Conservation (phyloP, 2,888 invertebrate genomes). For the Eupithecia subumbrata region DNA sequence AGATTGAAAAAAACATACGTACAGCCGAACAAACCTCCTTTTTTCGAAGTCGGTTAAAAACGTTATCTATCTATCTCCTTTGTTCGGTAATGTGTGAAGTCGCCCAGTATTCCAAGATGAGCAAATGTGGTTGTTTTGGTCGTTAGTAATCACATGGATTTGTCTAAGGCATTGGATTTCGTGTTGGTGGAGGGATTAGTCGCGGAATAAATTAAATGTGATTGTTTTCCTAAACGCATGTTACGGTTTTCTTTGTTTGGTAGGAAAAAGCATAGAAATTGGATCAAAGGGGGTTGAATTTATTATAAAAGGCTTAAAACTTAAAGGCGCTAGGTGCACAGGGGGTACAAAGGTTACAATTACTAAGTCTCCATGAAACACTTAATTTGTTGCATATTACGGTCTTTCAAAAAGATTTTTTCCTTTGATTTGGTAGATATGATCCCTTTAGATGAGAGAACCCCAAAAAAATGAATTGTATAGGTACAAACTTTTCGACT, state of each 20-base stretch:
- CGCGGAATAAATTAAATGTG: not conserved
- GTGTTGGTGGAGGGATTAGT: not conserved
- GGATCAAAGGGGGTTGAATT: no score
- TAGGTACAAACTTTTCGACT: not conserved
- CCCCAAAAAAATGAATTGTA: not conserved
- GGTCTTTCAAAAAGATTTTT: no score
- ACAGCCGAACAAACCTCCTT: no score
- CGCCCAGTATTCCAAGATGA: not conserved
- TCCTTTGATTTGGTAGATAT: no score
- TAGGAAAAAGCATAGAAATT: not conserved
- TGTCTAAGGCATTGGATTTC: not conserved
- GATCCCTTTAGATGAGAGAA: not conserved
- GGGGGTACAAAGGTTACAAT: no score
- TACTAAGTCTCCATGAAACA: no score
- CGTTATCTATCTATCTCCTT: not conserved
- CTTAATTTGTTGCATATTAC: no score
- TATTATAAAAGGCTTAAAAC: no score
- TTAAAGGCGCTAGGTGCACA: no score
- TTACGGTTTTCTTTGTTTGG: not conserved
- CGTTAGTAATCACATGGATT: not conserved
- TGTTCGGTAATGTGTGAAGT: not conserved
- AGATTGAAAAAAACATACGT: no score
- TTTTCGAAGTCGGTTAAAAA: not conserved
- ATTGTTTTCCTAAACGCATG: not conserved
- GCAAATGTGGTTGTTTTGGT: not conserved